Evolutionary conservation across 1,140 invertebrate species (phyloP).

Genomic region (Lucilia cuprina): DNA sequence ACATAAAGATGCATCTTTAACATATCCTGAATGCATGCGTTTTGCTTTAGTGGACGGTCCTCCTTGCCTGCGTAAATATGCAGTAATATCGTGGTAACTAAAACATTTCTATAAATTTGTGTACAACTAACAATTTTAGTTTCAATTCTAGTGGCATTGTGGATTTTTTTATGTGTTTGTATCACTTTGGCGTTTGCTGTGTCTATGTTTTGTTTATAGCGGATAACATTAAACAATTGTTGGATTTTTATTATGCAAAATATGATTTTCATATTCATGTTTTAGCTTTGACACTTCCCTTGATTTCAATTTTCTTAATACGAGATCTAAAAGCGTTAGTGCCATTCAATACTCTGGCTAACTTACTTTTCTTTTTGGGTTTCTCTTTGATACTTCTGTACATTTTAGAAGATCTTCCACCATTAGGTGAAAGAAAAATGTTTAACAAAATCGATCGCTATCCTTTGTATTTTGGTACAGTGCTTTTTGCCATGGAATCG

Average conservation of each 20-base stretch:
- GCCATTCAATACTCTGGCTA: slow-evolving; percentile 78
- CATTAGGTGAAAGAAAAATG: slow-evolving; percentile 65
- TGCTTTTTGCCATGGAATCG: slow-evolving; percentile 84
- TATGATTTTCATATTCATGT: slow-evolving; percentile 65
- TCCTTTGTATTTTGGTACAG: slow-evolving; percentile 81
- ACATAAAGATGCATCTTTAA: slow-evolving; percentile 68
- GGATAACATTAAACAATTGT: slow-evolving; percentile 72
- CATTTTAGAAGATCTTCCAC: slow-evolving; percentile 67
- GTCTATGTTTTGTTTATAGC: slow-evolving; percentile 88
- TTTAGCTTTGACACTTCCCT: slow-evolving; percentile 69
- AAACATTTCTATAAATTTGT: background rate
- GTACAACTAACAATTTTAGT: slow-evolving; percentile 47
- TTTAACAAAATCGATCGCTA: slow-evolving; percentile 67
- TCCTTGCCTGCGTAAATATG: slow-evolving; percentile 11
- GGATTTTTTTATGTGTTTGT: slow-evolving; percentile 77
- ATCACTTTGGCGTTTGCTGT: slow-evolving; percentile 88
- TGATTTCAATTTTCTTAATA: slow-evolving; percentile 67
- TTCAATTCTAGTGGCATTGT: slow-evolving; percentile 66
- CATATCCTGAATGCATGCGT: slow-evolving; percentile 72
- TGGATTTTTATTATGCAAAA: slow-evolving; percentile 63
- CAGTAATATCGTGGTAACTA: background rate
- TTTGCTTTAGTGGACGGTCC: slow-evolving; percentile 73
- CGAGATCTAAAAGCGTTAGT: slow-evolving; percentile 77
- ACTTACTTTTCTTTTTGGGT: slow-evolving; percentile 52
- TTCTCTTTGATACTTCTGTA: slow-evolving; percentile 73